A percentile compares a stretch with the other conserved stretches of the same genome.
Evolutionary conservation across 2,888 invertebrate species (phyloP).

Genomic region (Caenorhabditis panamensis): DNA sequence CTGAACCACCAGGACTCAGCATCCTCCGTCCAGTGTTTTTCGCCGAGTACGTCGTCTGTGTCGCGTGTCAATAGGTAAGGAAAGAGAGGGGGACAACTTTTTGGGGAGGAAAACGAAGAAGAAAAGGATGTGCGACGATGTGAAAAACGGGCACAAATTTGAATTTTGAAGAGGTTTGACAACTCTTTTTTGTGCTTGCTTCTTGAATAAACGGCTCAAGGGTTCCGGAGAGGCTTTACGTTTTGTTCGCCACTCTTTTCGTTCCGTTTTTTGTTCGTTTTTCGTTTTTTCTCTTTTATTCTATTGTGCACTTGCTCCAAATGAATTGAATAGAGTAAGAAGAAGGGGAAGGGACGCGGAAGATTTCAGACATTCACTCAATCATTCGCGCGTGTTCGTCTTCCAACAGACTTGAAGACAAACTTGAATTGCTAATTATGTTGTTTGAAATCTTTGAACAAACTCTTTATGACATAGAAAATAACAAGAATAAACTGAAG

Average conservation of each 20-base stretch:
- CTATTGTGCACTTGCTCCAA: slow-evolving; percentile 36
- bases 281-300: slow-evolving; percentile 23
- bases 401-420: too few relatives aligned
- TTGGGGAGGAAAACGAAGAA: slow-evolving; percentile 15
- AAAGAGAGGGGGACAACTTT: slow-evolving; percentile 15
- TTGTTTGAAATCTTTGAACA: too few relatives aligned
- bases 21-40: slow-evolving; percentile 2
- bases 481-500: slow-evolving; percentile 20
- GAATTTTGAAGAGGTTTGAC: slow-evolving; percentile 57
- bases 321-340: slow-evolving; percentile 37
- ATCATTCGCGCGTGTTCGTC: too few relatives aligned
- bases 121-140: slow-evolving; percentile 58
- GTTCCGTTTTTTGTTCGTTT: slow-evolving; percentile 39
- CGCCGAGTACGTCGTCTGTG: too few relatives aligned
- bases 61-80: slow-evolving; percentile 55
- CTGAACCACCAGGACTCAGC: too few relatives aligned
- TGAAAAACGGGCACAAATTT: slow-evolving; percentile 50
- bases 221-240: slow-evolving; percentile 46
- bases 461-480: not conserved
- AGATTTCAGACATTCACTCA: not conserved
- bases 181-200: slow-evolving; percentile 22
- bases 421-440: too few relatives aligned
- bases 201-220: slow-evolving; percentile 42
- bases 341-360: not conserved
- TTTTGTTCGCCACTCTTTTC: slow-evolving; percentile 24